Conservation (phyloP, 2,797 vertebrate species). For the Tokudaia muenninki region DNA sequence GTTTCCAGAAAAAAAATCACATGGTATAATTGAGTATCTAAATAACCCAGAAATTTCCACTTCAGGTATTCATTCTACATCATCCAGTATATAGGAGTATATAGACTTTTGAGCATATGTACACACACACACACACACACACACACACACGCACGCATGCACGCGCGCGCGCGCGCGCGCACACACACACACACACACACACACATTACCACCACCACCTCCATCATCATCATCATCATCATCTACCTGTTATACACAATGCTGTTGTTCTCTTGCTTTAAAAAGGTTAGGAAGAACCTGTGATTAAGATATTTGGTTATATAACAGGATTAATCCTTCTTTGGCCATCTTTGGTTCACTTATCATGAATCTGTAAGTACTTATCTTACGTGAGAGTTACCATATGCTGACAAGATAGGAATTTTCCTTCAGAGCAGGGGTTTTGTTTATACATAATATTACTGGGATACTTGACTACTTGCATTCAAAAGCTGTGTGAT, state of each 20-base stretch:
- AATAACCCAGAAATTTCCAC: no score
- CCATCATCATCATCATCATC: background rate
- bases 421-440: background rate
- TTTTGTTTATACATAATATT: no score
- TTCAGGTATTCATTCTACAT: background rate
- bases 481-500: background rate
- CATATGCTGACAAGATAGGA: background rate
- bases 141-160: background rate
- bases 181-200: background rate
- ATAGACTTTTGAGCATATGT: background rate
- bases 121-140: no score
- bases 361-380: background rate
- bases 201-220: no score
- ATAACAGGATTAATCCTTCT: background rate
- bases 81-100: background rate
- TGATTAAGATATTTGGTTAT: background rate
- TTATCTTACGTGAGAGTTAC: conserved; percentile 15
- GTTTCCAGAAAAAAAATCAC: no score
- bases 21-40: no score
- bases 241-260: background rate
- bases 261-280: background rate
- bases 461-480: background rate
- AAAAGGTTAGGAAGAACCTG: background rate
- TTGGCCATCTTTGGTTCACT: background rate
- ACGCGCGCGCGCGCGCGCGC: no score